phyloP scores from a whole-genome alignment of 2,113 vertebrate species.

The Cyphomyrus discorhynchus region DNA sequence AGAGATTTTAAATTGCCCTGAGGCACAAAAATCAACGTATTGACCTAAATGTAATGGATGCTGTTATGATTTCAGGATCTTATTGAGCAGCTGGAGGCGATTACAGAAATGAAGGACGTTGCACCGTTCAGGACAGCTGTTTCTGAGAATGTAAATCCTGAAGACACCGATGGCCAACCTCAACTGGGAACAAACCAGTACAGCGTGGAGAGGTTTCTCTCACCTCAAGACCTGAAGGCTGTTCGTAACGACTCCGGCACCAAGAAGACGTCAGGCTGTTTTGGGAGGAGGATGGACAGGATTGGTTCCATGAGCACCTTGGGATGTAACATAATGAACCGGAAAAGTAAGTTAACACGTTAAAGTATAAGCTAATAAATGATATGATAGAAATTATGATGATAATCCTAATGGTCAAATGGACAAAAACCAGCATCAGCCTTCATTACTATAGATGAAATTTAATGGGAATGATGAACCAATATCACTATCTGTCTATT shows the following conservation, averaged over 20 bases:
- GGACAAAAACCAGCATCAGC: background rate
- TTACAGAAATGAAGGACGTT: conserved; percentile 35
- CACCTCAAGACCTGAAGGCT: conserved; percentile 55
- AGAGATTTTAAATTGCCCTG: background rate
- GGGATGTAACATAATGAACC: conserved; percentile 68
- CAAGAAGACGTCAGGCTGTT: conserved; percentile 68
- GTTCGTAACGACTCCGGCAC: conserved; percentile 49
- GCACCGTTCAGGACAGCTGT: conserved; percentile 12
- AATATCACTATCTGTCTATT: background rate
- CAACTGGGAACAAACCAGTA: conserved; percentile 35
- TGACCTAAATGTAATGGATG: background rate
- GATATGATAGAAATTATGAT: background rate
- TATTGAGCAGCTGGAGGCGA: conserved; percentile 54
- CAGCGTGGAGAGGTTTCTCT: conserved; percentile 36
- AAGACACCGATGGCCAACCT: background rate
- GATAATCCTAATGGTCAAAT: background rate
- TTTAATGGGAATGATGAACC: background rate
- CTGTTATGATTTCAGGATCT: conserved; percentile 55
- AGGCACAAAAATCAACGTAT: background rate
- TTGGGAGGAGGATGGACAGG: conserved; percentile 73
- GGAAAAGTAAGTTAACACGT: conserved; percentile 49
- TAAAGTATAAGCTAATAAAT: background rate
- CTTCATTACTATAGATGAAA: background rate
- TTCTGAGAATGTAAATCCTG: conserved; percentile 29
- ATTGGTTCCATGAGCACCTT: conserved; percentile 75